Conservation (phyloP, 1,140 invertebrate species). For the Coenobita brevimanus region DNA sequence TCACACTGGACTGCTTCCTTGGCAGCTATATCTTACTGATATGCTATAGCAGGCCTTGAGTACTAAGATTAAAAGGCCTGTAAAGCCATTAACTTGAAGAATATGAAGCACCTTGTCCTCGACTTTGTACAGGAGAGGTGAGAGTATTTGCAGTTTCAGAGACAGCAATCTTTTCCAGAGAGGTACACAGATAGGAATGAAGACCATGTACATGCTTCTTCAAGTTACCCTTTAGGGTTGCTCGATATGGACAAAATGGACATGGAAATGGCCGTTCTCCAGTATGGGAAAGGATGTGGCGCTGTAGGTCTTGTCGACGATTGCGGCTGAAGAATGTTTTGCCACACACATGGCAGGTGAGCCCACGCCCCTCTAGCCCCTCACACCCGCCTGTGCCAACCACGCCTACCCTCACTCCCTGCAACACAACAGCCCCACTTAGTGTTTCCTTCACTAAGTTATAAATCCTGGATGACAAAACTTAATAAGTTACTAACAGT, state of each 20-base stretch:
- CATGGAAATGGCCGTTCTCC: slow-evolving; percentile 63
- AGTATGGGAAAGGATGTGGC: slow-evolving; percentile 67
- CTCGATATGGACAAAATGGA: slow-evolving; percentile 66
- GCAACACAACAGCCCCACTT: slow-evolving; percentile 67
- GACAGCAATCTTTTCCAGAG: slow-evolving; percentile 9
- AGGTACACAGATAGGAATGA: slow-evolving; percentile 30
- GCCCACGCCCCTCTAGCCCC: slow-evolving; percentile 55
- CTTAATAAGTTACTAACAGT: no score
- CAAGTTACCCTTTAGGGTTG: slow-evolving; percentile 65
- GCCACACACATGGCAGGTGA: slow-evolving; percentile 58
- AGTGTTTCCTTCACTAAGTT: no score
- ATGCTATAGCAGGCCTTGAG: no score
- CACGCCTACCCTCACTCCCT: slow-evolving; percentile 63
- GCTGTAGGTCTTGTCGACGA: slow-evolving; percentile 63
- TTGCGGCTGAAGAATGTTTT: slow-evolving; percentile 68
- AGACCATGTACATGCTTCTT: slow-evolving; percentile 63
- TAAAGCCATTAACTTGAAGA: no score
- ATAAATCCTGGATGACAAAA: not conserved
- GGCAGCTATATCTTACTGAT: no score
- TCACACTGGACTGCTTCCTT: no score
- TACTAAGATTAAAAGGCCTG: no score
- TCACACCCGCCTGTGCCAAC: slow-evolving; percentile 51
- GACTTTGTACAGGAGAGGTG: not conserved
- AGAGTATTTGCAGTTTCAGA: slow-evolving; percentile 4
- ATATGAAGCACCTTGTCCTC: no score